Base-by-base conservation (phyloP, 2,888 invertebrate species). In the Macrostomum cliftonense region DNA sequence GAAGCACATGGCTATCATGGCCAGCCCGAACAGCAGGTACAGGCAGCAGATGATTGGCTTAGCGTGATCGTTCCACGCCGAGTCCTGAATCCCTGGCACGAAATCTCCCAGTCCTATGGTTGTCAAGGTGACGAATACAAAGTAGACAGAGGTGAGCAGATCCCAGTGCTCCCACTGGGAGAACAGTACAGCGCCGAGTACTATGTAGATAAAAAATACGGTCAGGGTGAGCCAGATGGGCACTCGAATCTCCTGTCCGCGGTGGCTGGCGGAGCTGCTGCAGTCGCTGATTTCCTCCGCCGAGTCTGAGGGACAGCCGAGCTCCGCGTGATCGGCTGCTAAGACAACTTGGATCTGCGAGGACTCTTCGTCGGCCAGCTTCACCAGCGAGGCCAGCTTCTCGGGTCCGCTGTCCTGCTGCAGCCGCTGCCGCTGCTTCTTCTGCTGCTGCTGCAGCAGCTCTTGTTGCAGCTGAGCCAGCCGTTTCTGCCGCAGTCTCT, bases 1-100 rank as follows among this genome's bases (percentile, higher is more conserved):
- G 28, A 52, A 52, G 42, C 51, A 52, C 52, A 52, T 52, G 37
- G 52, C 52, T 20, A 52, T 43, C 44, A 52, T 53, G 14, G 52
- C 52, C 16, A 52, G 42, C 12, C 52, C 52, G 42, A 53, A 42
- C 21, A 52, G 36, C 9, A 52, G 40, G 42, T 52, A 52, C 16
- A 52, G 45, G 16, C 37, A 14, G 38, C 45, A 45, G 17, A 52
- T 52, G 13, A 52, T 45, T 2, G 51, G 51, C 40, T 50, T 50
- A 5, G 49, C 49, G 40, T 52, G 52, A 21, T 52, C 39, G n/a
- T 14, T 16, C 46, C 39, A 39, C 45, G n/a, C 16, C 17, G 17
- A 13, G 28, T 28, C 28, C 28, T 28, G 28, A 12, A 20, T 38
- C 17, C 52, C 52, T 1, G 52, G 52, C 13, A 52, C 52, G 36